Conservation (phyloP, 1,140 invertebrate species). For the Macrosteles quadrilineatus region DNA sequence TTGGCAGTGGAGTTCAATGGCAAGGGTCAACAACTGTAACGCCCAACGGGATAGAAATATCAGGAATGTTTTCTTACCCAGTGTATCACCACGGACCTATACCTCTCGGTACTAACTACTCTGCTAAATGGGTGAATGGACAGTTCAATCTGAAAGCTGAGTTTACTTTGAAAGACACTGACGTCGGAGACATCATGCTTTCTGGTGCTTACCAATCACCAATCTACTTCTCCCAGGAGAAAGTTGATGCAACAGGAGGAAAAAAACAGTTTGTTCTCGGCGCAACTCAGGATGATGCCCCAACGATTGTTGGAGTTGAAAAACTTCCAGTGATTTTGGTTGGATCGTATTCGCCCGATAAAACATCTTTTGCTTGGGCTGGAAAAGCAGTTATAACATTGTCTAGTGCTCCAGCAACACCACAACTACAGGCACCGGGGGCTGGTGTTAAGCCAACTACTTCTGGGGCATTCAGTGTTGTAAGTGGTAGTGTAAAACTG, state of each 20-base stretch:
- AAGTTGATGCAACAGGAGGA: background rate
- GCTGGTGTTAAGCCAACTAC: background rate
- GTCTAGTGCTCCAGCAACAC: background rate
- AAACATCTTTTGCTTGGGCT: background rate
- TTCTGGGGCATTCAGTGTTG: background rate
- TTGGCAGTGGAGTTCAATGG: conserved; percentile 17
- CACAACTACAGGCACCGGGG: background rate
- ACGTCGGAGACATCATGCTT: background rate
- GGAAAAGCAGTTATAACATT: background rate
- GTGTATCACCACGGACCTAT: background rate
- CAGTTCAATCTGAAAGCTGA: conserved; percentile 3
- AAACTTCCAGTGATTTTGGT: conserved; percentile 23
- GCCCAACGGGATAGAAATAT: background rate
- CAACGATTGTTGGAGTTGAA: background rate
- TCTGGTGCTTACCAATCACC: conserved; percentile 16
- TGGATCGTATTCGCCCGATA: conserved; percentile 5
- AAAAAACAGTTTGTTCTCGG: background rate
- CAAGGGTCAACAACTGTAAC: conserved; percentile 6
- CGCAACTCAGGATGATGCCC: background rate
- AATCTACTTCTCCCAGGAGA: conserved; percentile 17
- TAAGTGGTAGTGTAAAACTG: background rate
- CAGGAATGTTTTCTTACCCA: conserved; percentile 17
- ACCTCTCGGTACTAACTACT: conserved; percentile 12
- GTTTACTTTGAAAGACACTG: conserved; percentile 5
- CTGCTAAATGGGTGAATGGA: conserved; percentile 20